Base-by-base conservation (phyloP, 2,797 vertebrate genomes). In the Poecilia velifera region DNA sequence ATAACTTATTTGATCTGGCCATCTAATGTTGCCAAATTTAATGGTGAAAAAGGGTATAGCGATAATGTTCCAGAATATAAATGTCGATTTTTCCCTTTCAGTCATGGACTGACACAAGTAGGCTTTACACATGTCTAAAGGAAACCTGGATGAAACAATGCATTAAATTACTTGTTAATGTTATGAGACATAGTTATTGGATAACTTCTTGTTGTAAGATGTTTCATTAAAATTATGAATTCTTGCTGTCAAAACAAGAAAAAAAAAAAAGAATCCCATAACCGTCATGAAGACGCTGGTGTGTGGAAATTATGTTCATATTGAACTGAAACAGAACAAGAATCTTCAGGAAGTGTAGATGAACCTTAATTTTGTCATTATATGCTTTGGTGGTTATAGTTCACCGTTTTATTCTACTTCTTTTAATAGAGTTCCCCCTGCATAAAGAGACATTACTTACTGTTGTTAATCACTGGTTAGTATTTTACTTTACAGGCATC, bases 1-100 rank as follows among this genome's bases (percentile, higher is more conserved):
- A 86, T 90, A 68, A 83, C 75, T 62, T 62, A 76, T 39, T 68
- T 80, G 76, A 78, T 78, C 76, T 31, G 28, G 73, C 88, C 88
- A 66, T 5, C 2, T 53, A 90, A 62, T 49, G 31, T 47, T 3
- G 0, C 73, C 9, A 41, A 13, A n/a, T 68, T 68, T 72, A 72
- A 12, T 76, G 59, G 57, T 57, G 59, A n/a, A 31, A 62, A 79
- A 83, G 75, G 72, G 43, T 12, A 0, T 1, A 82, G 25, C 66
- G 39, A 39, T 16, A 41, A 76, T 76, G 64, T 47, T 18, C 1
- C 2, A 62, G 31, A 16, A 62, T 7, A 62, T 34, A 31, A 34
- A 34, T 1, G 6, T 31, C 6, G 2, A 7, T 6, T 77, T 76
- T 47, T 22, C 53, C 4, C 51, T 82, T 86, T 68, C 46, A 51